Conservation (phyloP, 2,888 invertebrate genomes). For the Drosophila phalerata region DNA sequence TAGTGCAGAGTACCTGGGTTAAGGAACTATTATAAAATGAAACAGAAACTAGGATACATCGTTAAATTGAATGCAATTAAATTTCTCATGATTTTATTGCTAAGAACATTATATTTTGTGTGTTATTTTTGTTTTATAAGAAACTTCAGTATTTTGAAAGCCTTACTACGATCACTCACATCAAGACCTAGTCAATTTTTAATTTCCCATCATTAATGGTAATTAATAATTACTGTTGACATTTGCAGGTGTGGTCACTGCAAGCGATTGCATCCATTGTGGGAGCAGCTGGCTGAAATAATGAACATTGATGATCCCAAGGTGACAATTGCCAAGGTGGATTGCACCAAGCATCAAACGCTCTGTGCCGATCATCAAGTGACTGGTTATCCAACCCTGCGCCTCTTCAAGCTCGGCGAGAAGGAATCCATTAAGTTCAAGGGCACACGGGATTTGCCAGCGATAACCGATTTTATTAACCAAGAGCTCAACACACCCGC, state of each 20-base stretch:
- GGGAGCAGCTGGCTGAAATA: conserved; percentile 92
- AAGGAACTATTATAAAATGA: no score
- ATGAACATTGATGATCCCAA: conserved; percentile 88
- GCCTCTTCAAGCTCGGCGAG: conserved; percentile 91
- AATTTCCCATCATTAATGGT: no score
- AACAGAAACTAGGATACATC: no score
- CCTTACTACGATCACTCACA: no score
- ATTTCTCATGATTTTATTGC: no score
- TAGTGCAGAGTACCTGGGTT: no score
- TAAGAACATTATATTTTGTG: no score
- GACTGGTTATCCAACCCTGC: conserved; percentile 93
- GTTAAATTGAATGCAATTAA: no score
- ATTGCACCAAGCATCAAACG: conserved; percentile 91
- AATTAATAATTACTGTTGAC: not conserved
- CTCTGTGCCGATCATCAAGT: conserved; percentile 93
- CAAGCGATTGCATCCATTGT: conserved; percentile 92
- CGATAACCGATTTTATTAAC: conserved; percentile 91
- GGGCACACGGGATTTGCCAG: conserved; percentile 91
- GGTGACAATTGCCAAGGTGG: conserved; percentile 92
- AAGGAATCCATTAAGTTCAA: conserved; percentile 90
- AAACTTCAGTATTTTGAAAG: no score
- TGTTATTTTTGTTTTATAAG: no score
- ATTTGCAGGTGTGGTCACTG: conserved; percentile 93
- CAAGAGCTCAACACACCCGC: conserved; percentile 87
- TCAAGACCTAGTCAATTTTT: no score